Evolutionary conservation across 2,797 vertebrate genomes (phyloP).

Genomic region (Muscicapa striata): DNA sequence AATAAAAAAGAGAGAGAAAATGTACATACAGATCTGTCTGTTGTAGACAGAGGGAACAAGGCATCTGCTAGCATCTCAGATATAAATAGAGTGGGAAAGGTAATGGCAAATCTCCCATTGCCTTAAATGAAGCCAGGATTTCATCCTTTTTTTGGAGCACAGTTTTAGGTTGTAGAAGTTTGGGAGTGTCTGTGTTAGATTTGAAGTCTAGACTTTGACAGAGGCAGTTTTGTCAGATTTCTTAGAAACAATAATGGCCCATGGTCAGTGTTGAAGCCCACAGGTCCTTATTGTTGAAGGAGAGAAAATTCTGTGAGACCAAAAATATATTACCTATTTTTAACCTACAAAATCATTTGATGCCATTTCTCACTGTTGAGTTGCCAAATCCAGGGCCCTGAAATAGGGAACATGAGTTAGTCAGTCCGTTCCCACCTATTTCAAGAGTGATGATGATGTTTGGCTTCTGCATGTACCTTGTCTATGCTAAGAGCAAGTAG

Average conservation of each 20-base stretch:
- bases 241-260: neutral
- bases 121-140: conserved; percentile 56
- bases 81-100: conserved; percentile 69
- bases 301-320: neutral
- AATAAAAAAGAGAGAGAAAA: neutral
- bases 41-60: conserved; percentile 56
- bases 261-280: neutral
- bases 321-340: neutral
- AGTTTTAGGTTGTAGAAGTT: conserved; percentile 26
- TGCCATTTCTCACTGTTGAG: neutral
- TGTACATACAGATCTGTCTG: conserved; percentile 33
- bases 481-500: neutral
- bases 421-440: neutral
- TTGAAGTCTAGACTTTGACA: neutral
- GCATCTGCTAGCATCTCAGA: conserved; percentile 47
- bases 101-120: conserved; percentile 66
- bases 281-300: neutral
- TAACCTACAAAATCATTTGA: neutral
- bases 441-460: neutral
- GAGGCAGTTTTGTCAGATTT: neutral
- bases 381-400: neutral
- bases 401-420: neutral
- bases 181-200: neutral
- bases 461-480: neutral
- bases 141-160: conserved; percentile 30